Evolutionary conservation across 1,140 invertebrate species (phyloP), one percentile per base, ranked within the genome.

Genomic region (Macrosteles quadrilineatus): DNA sequence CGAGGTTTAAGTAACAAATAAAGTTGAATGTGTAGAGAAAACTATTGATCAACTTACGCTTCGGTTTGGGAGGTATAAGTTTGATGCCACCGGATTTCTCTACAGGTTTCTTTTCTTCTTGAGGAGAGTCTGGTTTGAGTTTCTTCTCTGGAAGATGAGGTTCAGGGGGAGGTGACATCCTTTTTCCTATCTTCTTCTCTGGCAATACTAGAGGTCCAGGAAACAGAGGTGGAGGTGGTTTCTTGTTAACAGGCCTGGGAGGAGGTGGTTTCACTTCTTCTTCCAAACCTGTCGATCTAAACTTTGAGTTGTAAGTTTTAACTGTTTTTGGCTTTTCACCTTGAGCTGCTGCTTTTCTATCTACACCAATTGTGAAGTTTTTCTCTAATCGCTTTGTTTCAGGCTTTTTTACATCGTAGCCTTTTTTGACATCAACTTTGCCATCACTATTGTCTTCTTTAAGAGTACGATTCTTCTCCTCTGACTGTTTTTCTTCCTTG

Each of bases 291-390:
- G 92, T 93, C 36, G 91, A 93, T 67, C 93, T 86, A 81, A 95
- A 94, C 80, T 93, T 93, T 0, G 92, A 91, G 81, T 94, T 90
- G 77, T 90, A 94, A 1, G 90, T 92, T 85, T 95, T 95, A 3
- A 94, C 93, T 47, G 92, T 95, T 81, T 93, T 93, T 0, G 91
- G 89, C 73, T 89, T 81, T 2, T 82, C 79, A 69, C 89, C 88
- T n/a, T 32, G 32, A 43, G 17, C 19, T 67, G 75, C 77, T 69
- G 86, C 87, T 79, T 90, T 91, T 57, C 89, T 82, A 82, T 93
- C 90, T 72, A 92, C 91, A 0, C 91, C 92, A 76, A 92, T 91
- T 6, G 91, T 91, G 30, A 88, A 87, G 76, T 91, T 90, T 75
- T 91, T 91, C 64, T 83, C 84, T 47, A 85, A 81, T n/a, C 32